These are phyloP conservation scores for Monochamus saltuarius DNA, from an alignment of 1,140 invertebrate species.

Conservation along the genomic window DNA sequence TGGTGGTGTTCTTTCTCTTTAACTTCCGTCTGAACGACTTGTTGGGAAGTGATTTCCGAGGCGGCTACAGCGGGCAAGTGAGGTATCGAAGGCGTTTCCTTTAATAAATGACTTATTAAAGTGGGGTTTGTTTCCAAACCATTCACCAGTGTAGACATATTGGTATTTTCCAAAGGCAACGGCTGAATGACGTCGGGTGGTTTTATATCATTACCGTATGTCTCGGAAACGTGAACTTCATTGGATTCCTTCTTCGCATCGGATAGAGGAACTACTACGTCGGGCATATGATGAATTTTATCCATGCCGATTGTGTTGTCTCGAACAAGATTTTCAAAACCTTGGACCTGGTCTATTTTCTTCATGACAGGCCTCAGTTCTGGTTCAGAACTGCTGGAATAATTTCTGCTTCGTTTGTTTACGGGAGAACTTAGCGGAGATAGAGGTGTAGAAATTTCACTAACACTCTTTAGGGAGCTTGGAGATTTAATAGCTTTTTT, in stretches of 20 bases:
- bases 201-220: constrained; percentile 20
- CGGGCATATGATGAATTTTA: constrained; percentile 36
- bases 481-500: constrained; percentile 29
- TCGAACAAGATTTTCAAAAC: constrained; percentile 51
- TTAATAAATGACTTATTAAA: constrained; percentile 48
- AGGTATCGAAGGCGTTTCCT: constrained; percentile 41
- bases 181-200: constrained; percentile 49
- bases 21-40: constrained; percentile 28
- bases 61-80: constrained; percentile 34
- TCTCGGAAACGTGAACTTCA: background rate
- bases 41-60: background rate
- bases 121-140: constrained; percentile 49
- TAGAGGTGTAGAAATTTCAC: constrained; percentile 11
- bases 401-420: constrained; percentile 34
- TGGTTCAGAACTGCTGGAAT: constrained; percentile 48
- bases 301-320: constrained; percentile 46
- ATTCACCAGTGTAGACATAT: constrained; percentile 35
- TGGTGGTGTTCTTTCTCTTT: constrained; percentile 54
- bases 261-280: constrained; percentile 32
- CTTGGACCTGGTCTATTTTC: constrained; percentile 51
- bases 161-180: constrained; percentile 38
- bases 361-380: constrained; percentile 51
- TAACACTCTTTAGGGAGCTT: background rate
- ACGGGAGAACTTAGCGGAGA: constrained; percentile 44
- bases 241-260: background rate